A percentile compares a stretch with the other conserved stretches of the same genome.
Conservation (phyloP, 2,888 invertebrate species). For the Terebella lapidaria region DNA sequence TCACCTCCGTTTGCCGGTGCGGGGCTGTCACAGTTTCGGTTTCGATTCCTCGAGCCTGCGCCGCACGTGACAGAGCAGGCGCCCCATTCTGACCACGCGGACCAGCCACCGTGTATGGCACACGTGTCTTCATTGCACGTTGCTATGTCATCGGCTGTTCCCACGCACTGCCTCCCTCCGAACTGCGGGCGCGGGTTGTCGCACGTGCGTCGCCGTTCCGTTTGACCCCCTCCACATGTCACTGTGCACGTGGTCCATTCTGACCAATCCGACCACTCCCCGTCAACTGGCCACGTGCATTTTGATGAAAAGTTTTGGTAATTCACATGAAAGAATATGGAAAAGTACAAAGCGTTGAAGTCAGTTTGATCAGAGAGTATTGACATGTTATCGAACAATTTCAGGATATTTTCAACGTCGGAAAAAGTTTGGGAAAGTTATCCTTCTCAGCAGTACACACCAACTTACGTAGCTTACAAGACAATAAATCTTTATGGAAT, state of each 20-base stretch:
- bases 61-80: constrained; percentile 23
- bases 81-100: constrained; percentile 21
- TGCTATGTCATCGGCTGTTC: constrained; percentile 10
- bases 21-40: constrained; percentile 15
- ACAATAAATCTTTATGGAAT: no score
- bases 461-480: no score
- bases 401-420: no score
- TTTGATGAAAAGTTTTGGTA: background rate
- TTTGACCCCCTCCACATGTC: constrained; percentile 15
- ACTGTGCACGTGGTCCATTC: constrained; percentile 15
- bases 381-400: no score
- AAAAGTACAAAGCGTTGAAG: no score
- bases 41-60: constrained; percentile 8
- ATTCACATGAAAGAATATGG: no score
- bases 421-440: no score
- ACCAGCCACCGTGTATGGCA: constrained; percentile 19
- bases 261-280: constrained; percentile 16
- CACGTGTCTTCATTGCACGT: constrained; percentile 10
- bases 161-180: constrained; percentile 15
- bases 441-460: no score
- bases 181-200: constrained; percentile 16
- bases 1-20: constrained; percentile 13
- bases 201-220: constrained; percentile 13
- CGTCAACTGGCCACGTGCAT: constrained; percentile 11
- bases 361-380: no score